Conservation (phyloP, 2,797 vertebrate genomes). For the Glyptemys insculpta region DNA sequence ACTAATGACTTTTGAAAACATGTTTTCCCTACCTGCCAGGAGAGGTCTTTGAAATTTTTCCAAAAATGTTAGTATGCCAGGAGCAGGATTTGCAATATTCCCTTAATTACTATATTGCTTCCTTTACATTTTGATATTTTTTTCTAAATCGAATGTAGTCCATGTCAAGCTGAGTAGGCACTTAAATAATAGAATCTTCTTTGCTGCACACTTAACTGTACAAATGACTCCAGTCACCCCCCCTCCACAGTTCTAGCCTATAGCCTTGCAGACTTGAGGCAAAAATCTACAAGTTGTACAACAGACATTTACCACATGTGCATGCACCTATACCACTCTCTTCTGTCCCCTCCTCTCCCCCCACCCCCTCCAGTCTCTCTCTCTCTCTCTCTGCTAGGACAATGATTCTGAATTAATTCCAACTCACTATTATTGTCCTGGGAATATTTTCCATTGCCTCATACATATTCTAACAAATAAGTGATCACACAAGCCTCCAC, state of each 20-base stretch:
- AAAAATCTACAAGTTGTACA: not conserved
- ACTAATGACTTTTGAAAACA: not conserved
- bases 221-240: not conserved
- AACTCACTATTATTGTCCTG: not conserved
- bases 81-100: not conserved
- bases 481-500: not conserved
- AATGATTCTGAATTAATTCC: not conserved
- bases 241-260: not conserved
- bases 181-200: not conserved
- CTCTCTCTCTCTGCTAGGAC: not conserved
- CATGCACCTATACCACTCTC: not conserved
- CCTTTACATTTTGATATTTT: not conserved
- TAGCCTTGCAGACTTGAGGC: not conserved
- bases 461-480: not conserved
- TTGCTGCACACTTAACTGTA: not conserved
- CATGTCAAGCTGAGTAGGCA: not conserved
- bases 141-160: conserved; percentile 1
- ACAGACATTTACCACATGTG: accelerated
- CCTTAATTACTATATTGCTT: conserved; percentile 23
- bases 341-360: not conserved
- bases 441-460: not conserved
- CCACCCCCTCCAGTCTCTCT: too few species aligned
- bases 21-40: not conserved
- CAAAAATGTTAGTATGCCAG: not conserved
- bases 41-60: not conserved